Evolutionary conservation across 1,140 invertebrate genomes (phyloP), one percentile per base, ranked within the genome.

Genomic region (Magallana ariakensis): DNA sequence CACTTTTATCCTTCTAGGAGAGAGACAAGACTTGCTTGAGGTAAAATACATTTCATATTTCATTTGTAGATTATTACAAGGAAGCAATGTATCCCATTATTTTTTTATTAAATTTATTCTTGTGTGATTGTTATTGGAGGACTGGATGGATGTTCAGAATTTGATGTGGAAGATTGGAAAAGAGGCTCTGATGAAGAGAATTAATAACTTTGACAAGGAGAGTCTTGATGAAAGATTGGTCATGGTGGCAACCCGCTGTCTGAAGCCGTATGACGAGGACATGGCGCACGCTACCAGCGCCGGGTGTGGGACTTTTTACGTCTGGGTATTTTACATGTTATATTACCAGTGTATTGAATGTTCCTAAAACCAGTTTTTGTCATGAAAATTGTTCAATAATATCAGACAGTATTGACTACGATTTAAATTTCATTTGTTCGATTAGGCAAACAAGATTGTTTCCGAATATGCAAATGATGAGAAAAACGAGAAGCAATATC

Each of bases 231-330:
- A 85, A 8, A 57, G 53, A 33, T 57, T 70, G 15, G 75, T 82
- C 3, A 70, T 88, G 0, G 33, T 87, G 57, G 89, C 89, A 0
- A 70, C 90, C 6, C 56, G 22, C 5, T 85, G 89, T 26, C 62
- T 92, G 46, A 26, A 62, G 9, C 5, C 85, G 11, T 90, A 90
- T 85, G 87, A 85, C 82, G 85, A 89, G 62, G 22, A 81, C 16
- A 62, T 81, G 3, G 91, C 90, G 6, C 57, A 89, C 13, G 80
- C 81, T 66, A 84, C 82, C 66, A 92, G 91, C 75, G 91, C 90
- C 10, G 92, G 91, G 13, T 90, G 89, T n/a, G 92, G 92, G 7
- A 92, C 92, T 26, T 92, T 92, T 83, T 92, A 91, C 55, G 81
- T 86, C 11, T 92, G 91, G 91, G 91, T 92, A 84, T 80, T 85